A percentile compares a stretch with the other conserved stretches of the same genome.
phyloP scores from a whole-genome alignment of 2,888 invertebrate species.

The Ypsolopha scabrella region DNA sequence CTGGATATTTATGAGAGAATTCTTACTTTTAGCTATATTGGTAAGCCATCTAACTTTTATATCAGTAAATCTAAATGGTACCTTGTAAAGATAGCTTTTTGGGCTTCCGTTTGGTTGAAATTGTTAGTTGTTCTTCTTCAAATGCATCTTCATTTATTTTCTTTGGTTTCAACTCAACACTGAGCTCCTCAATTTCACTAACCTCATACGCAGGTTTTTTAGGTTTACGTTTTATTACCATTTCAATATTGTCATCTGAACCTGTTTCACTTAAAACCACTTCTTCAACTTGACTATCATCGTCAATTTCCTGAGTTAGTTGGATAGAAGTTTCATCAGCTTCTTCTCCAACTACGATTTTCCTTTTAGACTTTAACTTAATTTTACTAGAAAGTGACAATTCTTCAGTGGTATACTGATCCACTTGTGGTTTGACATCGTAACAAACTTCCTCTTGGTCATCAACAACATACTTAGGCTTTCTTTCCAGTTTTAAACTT shows the following conservation, averaged over 20 bases:
- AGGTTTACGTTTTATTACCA: slow-evolving; percentile 56
- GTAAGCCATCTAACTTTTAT: not conserved
- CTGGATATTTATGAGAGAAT: slow-evolving; percentile 3
- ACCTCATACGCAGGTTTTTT: slow-evolving; percentile 71
- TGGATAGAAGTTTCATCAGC: slow-evolving; percentile 76
- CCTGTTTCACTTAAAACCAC: slow-evolving; percentile 74
- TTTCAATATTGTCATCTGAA: slow-evolving; percentile 70
- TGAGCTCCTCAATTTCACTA: slow-evolving; percentile 73
- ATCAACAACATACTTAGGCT: slow-evolving; percentile 74
- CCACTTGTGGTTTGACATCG: slow-evolving; percentile 46
- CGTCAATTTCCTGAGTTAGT: slow-evolving; percentile 74
- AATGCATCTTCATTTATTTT: slow-evolving; percentile 49
- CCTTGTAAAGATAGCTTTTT: slow-evolving; percentile 76
- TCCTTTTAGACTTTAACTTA: slow-evolving; percentile 74
- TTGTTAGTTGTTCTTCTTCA: slow-evolving; percentile 77
- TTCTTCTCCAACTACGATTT: slow-evolving; percentile 74
- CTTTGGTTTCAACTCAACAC: slow-evolving; percentile 66
- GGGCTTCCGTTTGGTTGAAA: slow-evolving; percentile 76
- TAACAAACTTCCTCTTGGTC: slow-evolving; percentile 74
- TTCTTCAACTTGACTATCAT: slow-evolving; percentile 74
- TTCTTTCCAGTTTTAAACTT: slow-evolving; percentile 77
- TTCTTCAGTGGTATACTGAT: slow-evolving; percentile 76
- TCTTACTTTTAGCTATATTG: not conserved
- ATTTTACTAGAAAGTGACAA: slow-evolving; percentile 79
- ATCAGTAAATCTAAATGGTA: slow-evolving; percentile 24